Conservation (phyloP, 2,113 vertebrate genomes). For the Rafetus swinhoei region DNA sequence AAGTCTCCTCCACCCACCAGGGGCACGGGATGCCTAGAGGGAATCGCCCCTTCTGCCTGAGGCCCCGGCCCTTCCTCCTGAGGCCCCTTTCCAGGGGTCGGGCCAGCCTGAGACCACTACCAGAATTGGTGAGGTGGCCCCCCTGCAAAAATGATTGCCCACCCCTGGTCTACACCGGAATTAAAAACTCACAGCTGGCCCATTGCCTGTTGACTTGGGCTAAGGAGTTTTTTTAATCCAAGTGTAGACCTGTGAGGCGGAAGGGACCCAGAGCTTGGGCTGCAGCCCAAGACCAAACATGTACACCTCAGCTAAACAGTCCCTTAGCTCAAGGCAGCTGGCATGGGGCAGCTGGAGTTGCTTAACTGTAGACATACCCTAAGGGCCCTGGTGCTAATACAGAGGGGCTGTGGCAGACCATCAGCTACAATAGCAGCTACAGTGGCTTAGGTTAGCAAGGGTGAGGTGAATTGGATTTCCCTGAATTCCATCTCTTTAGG, state of each 20-base stretch:
- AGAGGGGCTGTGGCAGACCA: background rate
- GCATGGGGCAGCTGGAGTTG: background rate
- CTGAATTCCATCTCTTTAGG: background rate
- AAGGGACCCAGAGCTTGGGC: background rate
- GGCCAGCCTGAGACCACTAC: too few species aligned
- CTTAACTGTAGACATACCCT: background rate
- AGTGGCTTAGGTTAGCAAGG: background rate
- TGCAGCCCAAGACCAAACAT: background rate
- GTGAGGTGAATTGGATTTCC: background rate
- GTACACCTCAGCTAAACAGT: background rate
- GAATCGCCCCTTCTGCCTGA: too few species aligned
- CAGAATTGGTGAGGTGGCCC: too few species aligned
- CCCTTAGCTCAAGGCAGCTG: background rate
- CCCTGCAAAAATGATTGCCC: too few species aligned
- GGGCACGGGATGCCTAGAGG: too few species aligned
- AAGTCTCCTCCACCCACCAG: too few species aligned
- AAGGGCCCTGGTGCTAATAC: background rate
- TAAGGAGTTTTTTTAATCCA: background rate
- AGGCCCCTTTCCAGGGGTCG: too few species aligned
- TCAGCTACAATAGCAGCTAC: background rate
- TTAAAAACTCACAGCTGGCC: background rate
- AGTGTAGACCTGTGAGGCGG: background rate
- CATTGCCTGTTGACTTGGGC: background rate
- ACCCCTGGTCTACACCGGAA: too few species aligned
- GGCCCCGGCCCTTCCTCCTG: too few species aligned